Evolutionary conservation across 2,113 vertebrate species (phyloP), one percentile per base, ranked within the genome.

Genomic region (Oplegnathus fasciatus): DNA sequence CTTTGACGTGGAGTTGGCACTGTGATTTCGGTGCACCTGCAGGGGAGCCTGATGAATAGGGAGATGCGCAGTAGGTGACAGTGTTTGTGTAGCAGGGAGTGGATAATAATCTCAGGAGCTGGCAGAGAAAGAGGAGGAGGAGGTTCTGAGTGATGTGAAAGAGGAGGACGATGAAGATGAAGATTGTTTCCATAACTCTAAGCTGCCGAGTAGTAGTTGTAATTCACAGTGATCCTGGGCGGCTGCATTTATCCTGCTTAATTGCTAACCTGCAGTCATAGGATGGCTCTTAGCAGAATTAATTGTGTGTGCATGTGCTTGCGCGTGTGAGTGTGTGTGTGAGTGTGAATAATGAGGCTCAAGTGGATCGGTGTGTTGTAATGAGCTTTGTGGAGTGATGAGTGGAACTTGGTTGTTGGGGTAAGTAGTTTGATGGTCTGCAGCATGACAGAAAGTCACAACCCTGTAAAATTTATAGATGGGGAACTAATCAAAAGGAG

Each of bases 351-450:
- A 92, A 93, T 87, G 75, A 87, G 80, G 87, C 80, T 93, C 89
- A 93, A 93, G 89, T 93, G 89, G 86, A 85, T 90, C 76, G 55
- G 61, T 37, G 40, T 40, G 65, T 77, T 81, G 76, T 91, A 93
- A 94, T 91, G 84, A 91, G 86, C 84, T 91, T 92, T 92, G 68
- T 83, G 79, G 50, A 86, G 83, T 67, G 82, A 90, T 88, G 75
- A 86, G 81, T 80, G 52, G 71, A 81, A 76, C 72, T 78, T 76
- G 34, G 79, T 77, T 79, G 78, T 86, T 89, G 84, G 77, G 62
- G 54, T 78, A 78, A 89, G 85, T 77, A 60, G 42, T 83, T 71
- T 73, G 73, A 84, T 66, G 64, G 64, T 65, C 80, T 78, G 55
- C 75, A 65, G 78, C 52, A 40, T 65, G 79, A 85, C 32, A 62